These are phyloP conservation scores for Galemys pyrenaicus DNA, from an alignment of 2,113 vertebrate genomes.

Conservation along the genomic window DNA sequence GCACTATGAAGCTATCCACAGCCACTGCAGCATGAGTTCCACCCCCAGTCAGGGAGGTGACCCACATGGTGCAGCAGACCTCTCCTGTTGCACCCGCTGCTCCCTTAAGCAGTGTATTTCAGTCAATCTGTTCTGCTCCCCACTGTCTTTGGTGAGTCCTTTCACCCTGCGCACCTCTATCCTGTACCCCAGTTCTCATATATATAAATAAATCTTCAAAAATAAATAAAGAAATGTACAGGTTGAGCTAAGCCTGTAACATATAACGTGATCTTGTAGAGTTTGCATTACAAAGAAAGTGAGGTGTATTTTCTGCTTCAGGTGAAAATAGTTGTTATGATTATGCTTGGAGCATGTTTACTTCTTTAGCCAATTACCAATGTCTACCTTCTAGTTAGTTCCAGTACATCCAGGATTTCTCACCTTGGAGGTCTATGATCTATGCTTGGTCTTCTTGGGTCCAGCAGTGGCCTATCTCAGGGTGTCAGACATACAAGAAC, in stretches of 20 bases:
- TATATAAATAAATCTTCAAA: too few species aligned
- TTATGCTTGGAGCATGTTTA: background rate
- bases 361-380: background rate
- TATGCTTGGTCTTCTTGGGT: conserved; percentile 81
- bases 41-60: too few species aligned
- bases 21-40: too few species aligned
- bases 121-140: too few species aligned
- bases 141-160: too few species aligned
- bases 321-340: background rate
- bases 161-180: too few species aligned
- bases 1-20: too few species aligned
- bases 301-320: background rate
- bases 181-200: too few species aligned
- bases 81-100: too few species aligned
- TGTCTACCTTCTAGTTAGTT: conserved; percentile 76
- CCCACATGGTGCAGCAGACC: too few species aligned
- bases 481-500: conserved; percentile 81
- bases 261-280: background rate
- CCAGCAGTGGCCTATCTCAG: conserved; percentile 75
- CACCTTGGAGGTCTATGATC: conserved; percentile 81
- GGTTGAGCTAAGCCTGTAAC: background rate
- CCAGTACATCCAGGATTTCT: conserved; percentile 80
- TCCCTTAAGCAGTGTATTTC: too few species aligned
- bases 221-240: too few species aligned
- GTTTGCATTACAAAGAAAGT: background rate